Percentiles rank a stretch among this genome's conserved stretches.
Evolutionary conservation across 2,888 invertebrate species (phyloP).

Genomic region (Thysanoteuthis rhombus): DNA sequence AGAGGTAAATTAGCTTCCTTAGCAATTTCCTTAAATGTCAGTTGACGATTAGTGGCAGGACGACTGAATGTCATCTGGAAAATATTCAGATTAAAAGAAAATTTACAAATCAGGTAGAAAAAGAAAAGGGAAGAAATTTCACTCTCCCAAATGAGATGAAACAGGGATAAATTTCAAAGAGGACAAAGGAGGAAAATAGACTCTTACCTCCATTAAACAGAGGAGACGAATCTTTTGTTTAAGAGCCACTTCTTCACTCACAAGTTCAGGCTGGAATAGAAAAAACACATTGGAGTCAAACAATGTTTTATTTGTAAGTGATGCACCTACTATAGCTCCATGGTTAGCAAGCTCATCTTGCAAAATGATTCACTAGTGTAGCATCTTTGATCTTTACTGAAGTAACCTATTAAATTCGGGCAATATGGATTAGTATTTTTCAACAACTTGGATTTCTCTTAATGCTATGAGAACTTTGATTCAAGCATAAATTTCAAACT

Average conservation of each 20-base stretch:
- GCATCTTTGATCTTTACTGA: no score
- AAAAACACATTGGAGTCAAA: no score
- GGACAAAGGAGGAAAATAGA: background rate
- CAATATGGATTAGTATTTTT: no score
- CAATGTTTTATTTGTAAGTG: no score
- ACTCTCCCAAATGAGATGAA: slow-evolving; percentile 65
- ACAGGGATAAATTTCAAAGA: background rate
- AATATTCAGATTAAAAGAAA: slow-evolving; percentile 34
- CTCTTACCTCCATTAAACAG: slow-evolving; percentile 88
- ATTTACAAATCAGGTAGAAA: background rate
- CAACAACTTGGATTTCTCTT: no score
- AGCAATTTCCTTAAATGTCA: slow-evolving; percentile 91
- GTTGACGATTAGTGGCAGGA: slow-evolving; percentile 84
- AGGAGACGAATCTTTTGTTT: slow-evolving; percentile 93
- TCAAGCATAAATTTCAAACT: no score
- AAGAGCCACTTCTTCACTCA: slow-evolving; percentile 82
- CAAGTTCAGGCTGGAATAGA: slow-evolving; percentile 79
- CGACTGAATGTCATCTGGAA: slow-evolving; percentile 93
- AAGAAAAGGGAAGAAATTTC: slow-evolving; percentile 16
- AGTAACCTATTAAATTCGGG: no score
- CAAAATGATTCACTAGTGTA: no score
- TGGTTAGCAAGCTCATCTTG: no score
- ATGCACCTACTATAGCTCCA: no score
- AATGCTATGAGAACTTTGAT: no score
- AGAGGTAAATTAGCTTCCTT: slow-evolving; percentile 83